These are phyloP conservation scores for Pogonognathellus flavescens DNA, from an alignment of 1,140 invertebrate species.

Conservation along the genomic window DNA sequence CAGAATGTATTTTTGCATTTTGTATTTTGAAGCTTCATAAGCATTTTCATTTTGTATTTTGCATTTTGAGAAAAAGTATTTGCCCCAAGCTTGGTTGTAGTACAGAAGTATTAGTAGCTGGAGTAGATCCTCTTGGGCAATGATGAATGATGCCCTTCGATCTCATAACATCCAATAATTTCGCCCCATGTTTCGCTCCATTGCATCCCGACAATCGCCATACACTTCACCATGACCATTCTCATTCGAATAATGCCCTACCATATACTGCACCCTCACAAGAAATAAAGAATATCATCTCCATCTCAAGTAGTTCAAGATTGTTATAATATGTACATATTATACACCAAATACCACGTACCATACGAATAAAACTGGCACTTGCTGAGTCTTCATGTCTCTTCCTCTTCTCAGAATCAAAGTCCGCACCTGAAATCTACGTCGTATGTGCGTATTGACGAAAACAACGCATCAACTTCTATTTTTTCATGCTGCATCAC, in stretches of 20 bases:
- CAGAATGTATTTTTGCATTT: no score
- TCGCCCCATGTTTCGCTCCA: slow-evolving; percentile 54
- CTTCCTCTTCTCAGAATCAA: no score
- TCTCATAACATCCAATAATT: slow-evolving; percentile 59
- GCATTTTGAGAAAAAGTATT: no score
- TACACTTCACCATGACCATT: slow-evolving; percentile 47
- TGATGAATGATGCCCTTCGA: slow-evolving; percentile 64
- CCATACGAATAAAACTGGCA: no score
- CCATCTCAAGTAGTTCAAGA: neutral
- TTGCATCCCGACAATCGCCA: slow-evolving; percentile 52
- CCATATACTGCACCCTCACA: neutral
- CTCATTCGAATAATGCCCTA: slow-evolving; percentile 9
- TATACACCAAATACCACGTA: no score
- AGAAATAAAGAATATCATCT: slow-evolving; percentile 20
- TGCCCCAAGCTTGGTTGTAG: neutral
- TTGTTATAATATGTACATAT: neutral
- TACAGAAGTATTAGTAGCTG: neutral
- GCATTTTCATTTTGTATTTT: no score
- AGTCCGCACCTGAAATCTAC: no score
- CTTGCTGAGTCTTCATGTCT: no score
- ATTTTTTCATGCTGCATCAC: no score
- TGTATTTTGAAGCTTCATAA: no score
- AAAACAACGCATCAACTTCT: no score
- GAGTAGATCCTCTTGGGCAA: slow-evolving; percentile 15
- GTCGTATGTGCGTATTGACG: no score